Conservation (phyloP, 2,113 vertebrate genomes). For the Myrmecophaga tridactyla region DNA sequence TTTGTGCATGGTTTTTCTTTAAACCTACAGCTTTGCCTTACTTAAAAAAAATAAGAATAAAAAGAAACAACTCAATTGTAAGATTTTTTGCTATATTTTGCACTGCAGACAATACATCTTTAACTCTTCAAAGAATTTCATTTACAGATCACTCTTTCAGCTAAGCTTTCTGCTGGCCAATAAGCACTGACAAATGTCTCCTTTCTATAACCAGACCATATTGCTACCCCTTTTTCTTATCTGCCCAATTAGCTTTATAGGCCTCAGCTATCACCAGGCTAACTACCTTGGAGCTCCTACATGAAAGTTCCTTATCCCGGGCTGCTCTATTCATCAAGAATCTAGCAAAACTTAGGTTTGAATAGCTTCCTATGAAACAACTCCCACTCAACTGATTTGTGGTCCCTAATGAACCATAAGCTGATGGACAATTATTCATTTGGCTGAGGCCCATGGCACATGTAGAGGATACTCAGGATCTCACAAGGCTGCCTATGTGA, state of each 20-base stretch:
- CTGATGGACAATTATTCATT: conserved; percentile 85
- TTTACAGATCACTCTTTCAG: conserved; percentile 76
- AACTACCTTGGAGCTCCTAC: conserved; percentile 84
- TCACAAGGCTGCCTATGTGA: conserved; percentile 72
- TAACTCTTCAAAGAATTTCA: conserved; percentile 79
- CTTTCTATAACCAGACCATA: conserved; percentile 72
- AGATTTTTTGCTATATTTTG: conserved; percentile 37
- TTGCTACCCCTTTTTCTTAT: conserved; percentile 80
- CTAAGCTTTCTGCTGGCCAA: conserved; percentile 75
- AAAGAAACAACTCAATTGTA: conserved; percentile 55
- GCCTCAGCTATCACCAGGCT: conserved; percentile 80
- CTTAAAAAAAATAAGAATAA: neutral
- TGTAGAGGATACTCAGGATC: conserved; percentile 79
- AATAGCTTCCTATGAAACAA: conserved; percentile 81
- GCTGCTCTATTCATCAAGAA: conserved; percentile 86
- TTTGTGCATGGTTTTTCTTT: too few relatives aligned
- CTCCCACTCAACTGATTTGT: conserved; percentile 88
- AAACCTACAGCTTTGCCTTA: too few relatives aligned
- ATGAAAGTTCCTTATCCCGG: conserved; percentile 83
- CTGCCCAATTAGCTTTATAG: conserved; percentile 83
- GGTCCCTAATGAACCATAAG: conserved; percentile 86
- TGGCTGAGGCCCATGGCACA: conserved; percentile 78
- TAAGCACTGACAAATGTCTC: conserved; percentile 74
- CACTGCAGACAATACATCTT: conserved; percentile 63
- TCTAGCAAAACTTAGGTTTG: conserved; percentile 82